Base-by-base conservation (phyloP, 2,888 invertebrate genomes). In the Hydroisotoma schaefferi region DNA sequence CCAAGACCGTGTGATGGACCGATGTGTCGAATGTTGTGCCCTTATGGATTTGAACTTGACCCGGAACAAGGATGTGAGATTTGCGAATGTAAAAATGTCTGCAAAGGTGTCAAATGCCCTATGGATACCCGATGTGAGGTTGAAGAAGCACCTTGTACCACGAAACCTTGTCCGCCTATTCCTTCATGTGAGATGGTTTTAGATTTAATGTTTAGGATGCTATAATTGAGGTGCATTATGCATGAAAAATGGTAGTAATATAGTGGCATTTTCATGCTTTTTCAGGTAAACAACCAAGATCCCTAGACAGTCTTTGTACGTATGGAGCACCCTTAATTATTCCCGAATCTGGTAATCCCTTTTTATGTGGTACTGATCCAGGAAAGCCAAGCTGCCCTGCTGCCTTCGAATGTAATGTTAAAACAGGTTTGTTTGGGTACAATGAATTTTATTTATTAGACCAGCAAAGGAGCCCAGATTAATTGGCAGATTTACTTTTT, bases 331-430 rank as follows among this genome's bases (percentile, higher is more conserved):
- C 81, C 12, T 77, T 89, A 40, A 79, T 86, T 48, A 85, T 88
- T 48, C 81, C 79, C 6, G 89, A 87, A 71, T 87, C 86, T 2
- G 83, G 83, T 29, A 80, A 88, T 48, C 90, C 91, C 0, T 91
- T 90, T 77, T 79, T 91, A 27, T 91, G 91, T 75, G 91, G 91
- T 15, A 83, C 83, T 23, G 86, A 86, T 40, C 83, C 87, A 4
- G 88, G 89, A 29, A 89, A 90, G 77, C 91, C 91, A 0, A 84
- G 83, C 68, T 92, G 91, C 74, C 91, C 91, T 1, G 87, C 88
- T 0, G 80, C 88, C 63, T 90, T 90, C 76, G 83, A 84, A 73
- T 91, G 91, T 75, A 80, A 87, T 60, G 88, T 90, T 8, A 87
- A 90, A 74, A 81, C 81, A 77, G 85, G 85, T n/a, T n/a, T n/a